Percentiles rank a stretch among this genome's conserved stretches.
phyloP scores from a whole-genome alignment of 2,113 vertebrate species.

The Lanius ludovicianus region DNA sequence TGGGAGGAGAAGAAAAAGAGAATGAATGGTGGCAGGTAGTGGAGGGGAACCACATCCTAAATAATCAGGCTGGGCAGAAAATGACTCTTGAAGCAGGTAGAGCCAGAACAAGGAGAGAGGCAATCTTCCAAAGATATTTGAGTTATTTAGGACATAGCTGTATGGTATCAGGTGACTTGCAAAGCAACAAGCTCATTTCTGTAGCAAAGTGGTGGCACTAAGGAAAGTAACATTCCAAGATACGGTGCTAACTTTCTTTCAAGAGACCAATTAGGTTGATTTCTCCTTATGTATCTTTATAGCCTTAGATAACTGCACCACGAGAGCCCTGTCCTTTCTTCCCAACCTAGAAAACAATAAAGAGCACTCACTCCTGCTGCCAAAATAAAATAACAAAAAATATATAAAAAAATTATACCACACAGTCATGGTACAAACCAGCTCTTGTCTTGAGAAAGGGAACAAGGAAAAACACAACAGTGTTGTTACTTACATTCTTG shows the following conservation, averaged over 20 bases:
- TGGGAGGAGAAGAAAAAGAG: background rate
- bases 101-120: background rate
- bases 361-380: background rate
- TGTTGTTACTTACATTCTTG: conserved; percentile 87
- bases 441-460: background rate
- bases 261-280: background rate
- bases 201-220: background rate
- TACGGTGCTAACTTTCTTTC: background rate
- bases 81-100: background rate
- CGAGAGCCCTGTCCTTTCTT: background rate
- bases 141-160: background rate
- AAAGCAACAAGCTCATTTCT: background rate
- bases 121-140: background rate
- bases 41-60: background rate
- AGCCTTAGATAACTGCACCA: background rate
- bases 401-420: background rate
- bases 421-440: background rate
- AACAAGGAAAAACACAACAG: background rate
- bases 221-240: background rate
- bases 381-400: background rate
- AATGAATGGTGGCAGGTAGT: background rate
- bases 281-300: background rate
- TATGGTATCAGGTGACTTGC: background rate
- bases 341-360: background rate
- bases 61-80: background rate